Evolutionary conservation across 2,888 invertebrate species (phyloP), one percentile per base, ranked within the genome.

Genomic region (Horisme vitalbata): DNA sequence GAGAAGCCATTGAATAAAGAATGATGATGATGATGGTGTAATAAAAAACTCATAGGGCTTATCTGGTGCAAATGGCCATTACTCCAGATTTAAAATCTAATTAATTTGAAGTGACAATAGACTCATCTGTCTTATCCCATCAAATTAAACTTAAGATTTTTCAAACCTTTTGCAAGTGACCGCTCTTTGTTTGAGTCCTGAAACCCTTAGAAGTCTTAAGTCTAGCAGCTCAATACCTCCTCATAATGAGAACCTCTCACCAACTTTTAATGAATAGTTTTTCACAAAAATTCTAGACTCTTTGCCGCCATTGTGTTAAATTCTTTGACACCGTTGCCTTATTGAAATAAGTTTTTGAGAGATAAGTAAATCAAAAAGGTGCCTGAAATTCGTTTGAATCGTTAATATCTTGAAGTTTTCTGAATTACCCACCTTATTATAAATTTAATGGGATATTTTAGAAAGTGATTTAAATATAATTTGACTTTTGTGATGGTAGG

Each of bases 221-320:
- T 50, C 55, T 44, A 13, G 14, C 46, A 31, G 55, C 52, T 55
- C 50, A 59, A 59, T 55, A 31, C 18, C 36, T 53, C 27, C 32
- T 36, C 41, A 47, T 64, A 61, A 65, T 59, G 55, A 55, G 51
- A 60, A 50, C 21, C 55, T 59, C 41, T 44, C 54, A 33, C 45
- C 41, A 65, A 67, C 52, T 66, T 71, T 66, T 67, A 70, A 69
- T 69, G 60, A 69, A 71, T 63, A 66, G 65, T 64, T 65, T 60
- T 61, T 52, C 28, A 45, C 15, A 37, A 39, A 38, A 46, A 50
- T 59, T 61, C 57, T 34, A 51, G 59, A 54, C 23, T 20, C 31
- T 26, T 27, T 48, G 31, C 24, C 38, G 39, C 57, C 52, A 56
- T 59, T 52, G 55, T 58, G 11, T 23, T n/a, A 8, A 41, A 28